Base-by-base conservation (phyloP, 2,797 vertebrate species). In the Hippoglossus hippoglossus region DNA sequence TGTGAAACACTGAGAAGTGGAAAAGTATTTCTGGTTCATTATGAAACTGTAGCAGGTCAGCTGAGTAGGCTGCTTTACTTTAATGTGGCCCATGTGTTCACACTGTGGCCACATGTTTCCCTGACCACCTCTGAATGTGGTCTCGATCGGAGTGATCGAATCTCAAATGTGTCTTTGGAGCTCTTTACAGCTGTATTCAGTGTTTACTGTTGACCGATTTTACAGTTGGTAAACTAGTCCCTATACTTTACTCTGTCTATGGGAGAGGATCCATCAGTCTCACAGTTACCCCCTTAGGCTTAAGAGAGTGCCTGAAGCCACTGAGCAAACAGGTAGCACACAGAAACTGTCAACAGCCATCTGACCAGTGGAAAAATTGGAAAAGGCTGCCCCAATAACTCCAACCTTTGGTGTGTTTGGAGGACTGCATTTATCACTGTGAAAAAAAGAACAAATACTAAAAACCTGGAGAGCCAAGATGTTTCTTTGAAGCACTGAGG, bases 401-500 rank as follows among this genome's bases (percentile, higher is more conserved):
- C 65, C 61, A 41, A 54, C 3, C 21, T 55, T 13, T 63, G 16
- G 47, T 68, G 6, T 58, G 5, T 46, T 68, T 50, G 50, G 36
- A 13, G 12, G 19, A 19, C 10, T 28, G 28, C 12, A 41, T 71
- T 70, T 46, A 44, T 67, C 3, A 11, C 7, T 18, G 0, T 22
- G 13, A 12, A 41, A 12, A 69, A 41, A 46, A 47, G 9, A 44
- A 8, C n/a, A 22, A 71, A 63, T 62, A 41, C 11, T 57, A 22
- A 70, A 79, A 79, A 71, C 7, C 3, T 31, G 11, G 22, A 46
- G 31, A 67, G n/a, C 19, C 58, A 80, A 72, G 44, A 81, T 70
- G 85, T 80, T 54, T 60, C 36, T 77, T 72, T 18, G 9, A 77
- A 69, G 46, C 55, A 26, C 25, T 49, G 41, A 80, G 52, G 52